phyloP scores from a whole-genome alignment of 2,113 vertebrate genomes.

The Tragelaphus buxtoni region DNA sequence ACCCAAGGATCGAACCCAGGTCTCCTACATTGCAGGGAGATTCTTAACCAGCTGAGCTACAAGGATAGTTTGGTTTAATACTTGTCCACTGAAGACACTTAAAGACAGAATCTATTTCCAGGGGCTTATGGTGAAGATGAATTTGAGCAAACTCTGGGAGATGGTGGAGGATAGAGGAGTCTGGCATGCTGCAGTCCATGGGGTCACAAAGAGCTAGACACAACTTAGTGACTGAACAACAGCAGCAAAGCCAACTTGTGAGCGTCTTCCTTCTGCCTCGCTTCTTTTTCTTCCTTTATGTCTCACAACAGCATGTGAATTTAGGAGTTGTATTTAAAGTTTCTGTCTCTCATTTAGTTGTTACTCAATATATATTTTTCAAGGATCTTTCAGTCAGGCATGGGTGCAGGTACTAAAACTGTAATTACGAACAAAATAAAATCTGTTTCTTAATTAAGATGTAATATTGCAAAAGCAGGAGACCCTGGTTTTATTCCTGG shows the following conservation, averaged over 20 bases:
- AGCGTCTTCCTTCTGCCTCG: conserved; percentile 69
- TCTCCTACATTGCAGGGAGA: neutral
- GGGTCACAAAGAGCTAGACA: neutral
- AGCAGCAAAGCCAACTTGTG: conserved; percentile 75
- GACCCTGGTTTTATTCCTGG: neutral
- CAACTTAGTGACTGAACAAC: neutral
- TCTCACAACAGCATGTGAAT: conserved; percentile 64
- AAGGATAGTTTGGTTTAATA: conserved; percentile 54
- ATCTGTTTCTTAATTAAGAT: neutral
- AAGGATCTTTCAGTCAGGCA: neutral
- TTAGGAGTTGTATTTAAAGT: neutral
- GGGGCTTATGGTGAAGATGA: conserved; percentile 68
- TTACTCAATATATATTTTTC: neutral
- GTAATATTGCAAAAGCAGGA: neutral
- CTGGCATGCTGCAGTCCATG: neutral
- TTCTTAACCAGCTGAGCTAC: neutral
- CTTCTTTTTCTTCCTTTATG: conserved; percentile 54
- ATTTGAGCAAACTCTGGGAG: neutral
- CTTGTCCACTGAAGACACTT: conserved; percentile 75
- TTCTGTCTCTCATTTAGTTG: neutral
- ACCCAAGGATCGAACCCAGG: neutral
- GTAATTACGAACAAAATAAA: neutral
- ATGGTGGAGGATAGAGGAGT: neutral
- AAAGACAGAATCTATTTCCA: conserved; percentile 79
- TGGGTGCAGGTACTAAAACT: neutral